Evolutionary conservation across 64 coral and sea anemone genomes (phyloP).

Genomic region (Dendronephthya gigantea): DNA sequence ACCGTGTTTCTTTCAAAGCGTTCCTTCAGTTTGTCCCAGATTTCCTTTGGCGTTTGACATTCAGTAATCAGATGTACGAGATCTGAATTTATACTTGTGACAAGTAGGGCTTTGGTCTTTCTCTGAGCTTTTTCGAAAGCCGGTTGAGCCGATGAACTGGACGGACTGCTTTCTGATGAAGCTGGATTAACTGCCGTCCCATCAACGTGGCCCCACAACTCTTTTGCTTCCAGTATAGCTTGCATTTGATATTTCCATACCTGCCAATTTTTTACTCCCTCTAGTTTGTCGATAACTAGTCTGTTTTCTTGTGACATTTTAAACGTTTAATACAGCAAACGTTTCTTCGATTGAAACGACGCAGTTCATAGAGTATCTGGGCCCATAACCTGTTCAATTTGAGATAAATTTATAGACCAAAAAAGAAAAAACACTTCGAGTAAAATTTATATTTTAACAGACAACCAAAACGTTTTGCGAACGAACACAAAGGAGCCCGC

Average conservation of each 20-base stretch:
- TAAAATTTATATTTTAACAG: too few species aligned
- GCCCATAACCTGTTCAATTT: too few species aligned
- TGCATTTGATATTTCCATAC: constrained; percentile 16
- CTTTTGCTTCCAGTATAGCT: not conserved
- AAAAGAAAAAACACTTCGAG: too few species aligned
- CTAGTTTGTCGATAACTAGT: constrained; percentile 1
- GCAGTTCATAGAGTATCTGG: too few species aligned
- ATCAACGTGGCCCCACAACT: not conserved
- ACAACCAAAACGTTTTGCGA: too few species aligned
- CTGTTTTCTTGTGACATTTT: not conserved
- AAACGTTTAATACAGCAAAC: not conserved
- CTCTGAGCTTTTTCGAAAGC: not conserved
- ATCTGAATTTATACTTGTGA: not conserved
- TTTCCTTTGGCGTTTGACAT: constrained; percentile 9
- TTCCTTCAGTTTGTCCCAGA: not conserved
- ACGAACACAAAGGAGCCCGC: too few species aligned
- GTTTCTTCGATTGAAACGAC: not conserved
- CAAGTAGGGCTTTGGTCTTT: not conserved
- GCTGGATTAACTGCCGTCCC: not conserved
- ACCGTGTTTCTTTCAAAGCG: not conserved
- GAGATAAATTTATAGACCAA: too few species aligned
- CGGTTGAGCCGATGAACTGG: not conserved
- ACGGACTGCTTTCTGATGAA: not conserved
- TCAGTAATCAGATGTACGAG: constrained; percentile 7
- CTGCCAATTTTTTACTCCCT: not conserved